Evolutionary conservation across 92 coral and sea anemone species (phyloP), one percentile per base, ranked within the genome.

Genomic region (Phenganax stokvisi): DNA sequence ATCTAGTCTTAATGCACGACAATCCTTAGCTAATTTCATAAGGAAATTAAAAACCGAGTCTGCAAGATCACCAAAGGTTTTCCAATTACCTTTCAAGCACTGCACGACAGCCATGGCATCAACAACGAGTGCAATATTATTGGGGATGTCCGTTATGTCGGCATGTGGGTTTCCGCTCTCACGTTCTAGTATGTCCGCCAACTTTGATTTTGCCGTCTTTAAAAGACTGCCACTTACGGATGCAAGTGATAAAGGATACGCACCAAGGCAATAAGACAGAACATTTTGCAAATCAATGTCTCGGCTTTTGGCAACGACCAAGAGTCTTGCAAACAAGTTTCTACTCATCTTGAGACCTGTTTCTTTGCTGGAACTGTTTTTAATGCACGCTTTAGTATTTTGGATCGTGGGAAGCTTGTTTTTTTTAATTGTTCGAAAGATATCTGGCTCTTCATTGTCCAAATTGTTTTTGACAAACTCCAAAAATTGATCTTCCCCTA

Each of bases 41-140:
- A 76, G 76, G 61, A 15, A 57, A 27, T 52, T 12, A 17, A 59
- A 76, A 17, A 84, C 28, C 58, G 65, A 16, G 27, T 64, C 75
- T 12, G 87, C 74, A 75, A 84, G 47, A 13, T 84, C 83, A 54
- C 87, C 84, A 77, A 84, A 84, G n/a, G 87, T 84, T 51, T 53
- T 44, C 75, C 74, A 84, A 7, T 60, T 84, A 12, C 76, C 76
- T 37, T 71, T 84, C 54, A 83, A 16, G 47, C 53, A 17, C 65
- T 84, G 83, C 28, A 75, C 9, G 5, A 37, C 47, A 37, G 47
- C 47, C 2, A 37, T 1, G 47, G 47, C 47, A 37, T 37, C 25
- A 20, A 83, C 86, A 13, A 56, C 31, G 12, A 84, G 13, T 12
- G 86, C 86, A 56, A 37, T 84, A 53, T 84, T 56, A 0, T 47